Evolutionary conservation across 1,140 invertebrate genomes (phyloP), one percentile per base, ranked within the genome.

Genomic region (Cotesia glomerata): DNA sequence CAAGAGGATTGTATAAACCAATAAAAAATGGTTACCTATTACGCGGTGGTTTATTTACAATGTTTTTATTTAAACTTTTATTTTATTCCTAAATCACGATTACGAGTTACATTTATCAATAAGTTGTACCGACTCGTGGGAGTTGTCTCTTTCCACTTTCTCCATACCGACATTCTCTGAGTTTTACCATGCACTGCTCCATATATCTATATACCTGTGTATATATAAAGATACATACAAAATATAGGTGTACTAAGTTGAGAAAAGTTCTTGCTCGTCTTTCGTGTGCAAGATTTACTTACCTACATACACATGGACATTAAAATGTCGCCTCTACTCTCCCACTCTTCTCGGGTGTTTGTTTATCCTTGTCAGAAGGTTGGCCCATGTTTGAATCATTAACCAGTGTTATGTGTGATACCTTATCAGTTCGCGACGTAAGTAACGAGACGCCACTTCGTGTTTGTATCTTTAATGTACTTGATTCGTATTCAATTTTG

Each of bases 371-470:
- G 59, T 65, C 56, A 62, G 14, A 63, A 64, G 64, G 69, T 68
- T 66, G 61, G 69, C 68, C 69, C 64, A 71, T 64, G 62, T 54
- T 51, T 59, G 58, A 59, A 62, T 71, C 69, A 69, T 71, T 72
- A 72, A 71, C 35, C 56, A 68, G 69, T 74, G 26, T 26, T 26
- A 26, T 26, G 39, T 45, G 39, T 45, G 73, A 74, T 74, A 74
- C 63, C 69, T 74, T 74, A 74, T 74, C 73, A 71, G 69, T 68
- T 66, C 69, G 64, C 69, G 13, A 61, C 4, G 35, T 16, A 34
- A 63, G 66, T 16, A 34, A 35, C 14, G 32, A 64, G 72, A 56
- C 16, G 13, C 52, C 5, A 54, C 52, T 14, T 14, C 52, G 52
- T 16, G 16, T 54, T 45, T 45, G n/a, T 14, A 13, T 16, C 16